phyloP scores from a whole-genome alignment of 2,888 invertebrate genomes.

The Agrilus biguttatus region DNA sequence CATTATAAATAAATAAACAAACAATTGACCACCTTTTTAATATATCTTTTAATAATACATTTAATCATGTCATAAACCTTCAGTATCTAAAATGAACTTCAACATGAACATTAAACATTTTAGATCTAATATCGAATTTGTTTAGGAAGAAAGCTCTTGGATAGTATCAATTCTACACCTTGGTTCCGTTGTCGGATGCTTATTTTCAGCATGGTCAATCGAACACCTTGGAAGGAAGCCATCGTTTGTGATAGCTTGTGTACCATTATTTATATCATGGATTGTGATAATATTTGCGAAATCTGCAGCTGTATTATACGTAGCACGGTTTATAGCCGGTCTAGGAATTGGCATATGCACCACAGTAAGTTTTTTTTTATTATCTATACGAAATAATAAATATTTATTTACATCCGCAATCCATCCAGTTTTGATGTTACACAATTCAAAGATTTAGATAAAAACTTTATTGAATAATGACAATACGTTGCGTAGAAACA shows the following conservation, averaged over 20 bases:
- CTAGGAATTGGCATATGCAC: slow-evolving; percentile 46
- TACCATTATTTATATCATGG: slow-evolving; percentile 41
- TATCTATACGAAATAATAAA: no score
- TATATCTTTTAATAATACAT: no score
- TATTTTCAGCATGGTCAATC: slow-evolving; percentile 40
- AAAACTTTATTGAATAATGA: no score
- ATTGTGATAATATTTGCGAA: slow-evolving; percentile 16
- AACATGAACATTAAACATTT: background rate
- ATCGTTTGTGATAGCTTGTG: slow-evolving; percentile 34
- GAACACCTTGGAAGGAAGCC: slow-evolving; percentile 41
- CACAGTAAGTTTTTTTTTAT: slow-evolving; percentile 3
- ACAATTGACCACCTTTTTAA: no score
- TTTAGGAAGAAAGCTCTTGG: slow-evolving; percentile 37
- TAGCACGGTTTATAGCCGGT: slow-evolving; percentile 50
- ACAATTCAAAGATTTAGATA: no score
- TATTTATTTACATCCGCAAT: no score
- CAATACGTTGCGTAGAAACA: no score
- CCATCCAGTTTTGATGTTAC: no score
- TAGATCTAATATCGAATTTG: slow-evolving; percentile 1
- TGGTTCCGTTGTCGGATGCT: slow-evolving; percentile 40
- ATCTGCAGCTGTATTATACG: slow-evolving; percentile 36
- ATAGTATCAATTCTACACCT: slow-evolving; percentile 39
- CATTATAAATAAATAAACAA: no score
- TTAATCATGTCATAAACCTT: no score
- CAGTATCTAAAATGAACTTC: no score